Evolutionary conservation across 2,797 vertebrate species (phyloP).

Genomic region (Simalia tracyae): DNA sequence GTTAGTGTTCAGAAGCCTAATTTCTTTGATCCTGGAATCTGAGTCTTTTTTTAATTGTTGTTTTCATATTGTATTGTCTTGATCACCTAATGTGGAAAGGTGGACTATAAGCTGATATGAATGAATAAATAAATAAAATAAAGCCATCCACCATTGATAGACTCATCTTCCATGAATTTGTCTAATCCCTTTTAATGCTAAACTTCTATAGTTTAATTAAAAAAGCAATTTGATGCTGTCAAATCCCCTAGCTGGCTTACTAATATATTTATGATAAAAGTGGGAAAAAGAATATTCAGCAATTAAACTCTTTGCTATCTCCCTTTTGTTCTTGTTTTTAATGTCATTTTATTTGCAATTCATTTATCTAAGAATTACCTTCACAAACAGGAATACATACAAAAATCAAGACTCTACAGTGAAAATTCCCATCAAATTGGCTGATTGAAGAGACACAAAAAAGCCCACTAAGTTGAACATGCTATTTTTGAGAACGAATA

Average conservation of each 20-base stretch:
- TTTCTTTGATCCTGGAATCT: background rate
- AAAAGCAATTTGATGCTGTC: background rate
- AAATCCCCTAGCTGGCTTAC: background rate
- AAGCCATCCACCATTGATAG: no score
- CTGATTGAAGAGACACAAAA: background rate
- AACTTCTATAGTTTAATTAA: background rate
- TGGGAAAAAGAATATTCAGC: background rate
- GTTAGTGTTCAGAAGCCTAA: background rate
- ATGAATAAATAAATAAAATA: no score
- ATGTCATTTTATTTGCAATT: background rate
- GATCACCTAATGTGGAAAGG: background rate
- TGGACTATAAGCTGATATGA: background rate
- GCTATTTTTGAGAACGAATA: background rate
- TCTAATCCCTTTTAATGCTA: background rate
- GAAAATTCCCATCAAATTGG: background rate
- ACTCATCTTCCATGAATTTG: background rate
- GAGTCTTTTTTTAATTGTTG: no score
- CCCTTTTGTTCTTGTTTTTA: background rate
- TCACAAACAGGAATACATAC: background rate
- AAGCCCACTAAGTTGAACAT: background rate
- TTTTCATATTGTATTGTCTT: background rate
- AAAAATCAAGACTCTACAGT: background rate
- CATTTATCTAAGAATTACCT: background rate
- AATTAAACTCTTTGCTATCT: background rate
- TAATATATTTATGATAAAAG: background rate